phyloP scores from a whole-genome alignment of 2,113 vertebrate species.

The Shinisaurus crocodilurus region DNA sequence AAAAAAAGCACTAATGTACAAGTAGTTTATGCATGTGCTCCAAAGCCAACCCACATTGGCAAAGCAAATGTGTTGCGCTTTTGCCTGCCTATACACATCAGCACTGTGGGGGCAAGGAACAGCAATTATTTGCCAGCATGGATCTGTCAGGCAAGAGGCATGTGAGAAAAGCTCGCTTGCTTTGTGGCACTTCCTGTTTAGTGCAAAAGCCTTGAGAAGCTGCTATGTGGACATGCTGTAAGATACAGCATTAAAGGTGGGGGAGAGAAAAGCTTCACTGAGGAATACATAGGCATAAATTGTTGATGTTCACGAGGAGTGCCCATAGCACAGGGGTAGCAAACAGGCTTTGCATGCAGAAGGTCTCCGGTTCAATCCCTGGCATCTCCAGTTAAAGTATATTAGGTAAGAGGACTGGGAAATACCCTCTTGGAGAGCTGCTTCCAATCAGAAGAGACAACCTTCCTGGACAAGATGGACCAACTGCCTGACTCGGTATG shows the following conservation, averaged over 20 bases:
- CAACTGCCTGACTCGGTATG: background rate
- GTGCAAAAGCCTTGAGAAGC: background rate
- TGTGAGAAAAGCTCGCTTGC: background rate
- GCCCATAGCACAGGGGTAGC: background rate
- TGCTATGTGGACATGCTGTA: background rate
- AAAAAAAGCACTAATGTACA: background rate
- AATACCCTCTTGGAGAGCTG: background rate
- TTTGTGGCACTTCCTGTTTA: background rate
- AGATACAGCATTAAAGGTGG: background rate
- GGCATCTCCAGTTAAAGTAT: background rate
- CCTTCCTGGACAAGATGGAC: background rate
- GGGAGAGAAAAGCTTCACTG: background rate
- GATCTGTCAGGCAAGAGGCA: background rate
- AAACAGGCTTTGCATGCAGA: background rate
- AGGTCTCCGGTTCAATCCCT: background rate
- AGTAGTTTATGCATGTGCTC: background rate
- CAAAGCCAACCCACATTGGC: background rate
- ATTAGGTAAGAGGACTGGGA: background rate
- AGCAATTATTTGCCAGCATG: background rate
- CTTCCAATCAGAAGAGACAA: background rate
- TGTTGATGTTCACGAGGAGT: background rate
- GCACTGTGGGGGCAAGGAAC: too few species aligned
- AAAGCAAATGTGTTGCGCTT: background rate
- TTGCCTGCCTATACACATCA: background rate
- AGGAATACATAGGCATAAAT: background rate